Base-by-base conservation (phyloP, 2,888 invertebrate genomes). In the Caenorhabditis wallacei region DNA sequence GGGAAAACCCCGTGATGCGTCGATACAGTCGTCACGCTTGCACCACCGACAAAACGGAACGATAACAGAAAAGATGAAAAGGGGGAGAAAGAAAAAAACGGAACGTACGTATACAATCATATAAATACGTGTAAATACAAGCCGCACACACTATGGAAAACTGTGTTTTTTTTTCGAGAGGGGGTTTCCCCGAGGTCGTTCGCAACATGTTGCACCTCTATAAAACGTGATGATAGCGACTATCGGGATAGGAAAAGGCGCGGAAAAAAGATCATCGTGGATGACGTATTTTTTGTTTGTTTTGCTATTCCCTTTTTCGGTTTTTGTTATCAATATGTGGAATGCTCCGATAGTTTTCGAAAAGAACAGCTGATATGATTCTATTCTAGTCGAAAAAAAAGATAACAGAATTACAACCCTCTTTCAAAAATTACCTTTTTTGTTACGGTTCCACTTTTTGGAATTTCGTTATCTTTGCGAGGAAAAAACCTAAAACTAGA, bases 151-250 rank as follows among this genome's bases (percentile, higher is more conserved):
- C 7, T 11, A 13, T 51, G 20, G 26, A 11, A 63, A 51, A 51
- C 13, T 40, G 13, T 10, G 13, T 46, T 61, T 24, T 48, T 26
- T 74, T 20, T 63, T 22, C n/a, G n/a, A n/a, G n/a, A 8, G 8
- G 30, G 54, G 46, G 48, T 74, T 74, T 74, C 74, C 56, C 26
- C 48, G 74, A 56, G 64, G 74, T 30, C 64, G 64, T 18, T 51
- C 64, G 64, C 74, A 74, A 74, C 74, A 74, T 54, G 54, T 74
- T 74, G 74, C 64, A 74, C 74, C 74, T 74, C 64, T 46, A 64
- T 66, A 56, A 74, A 74, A 74, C 56, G 57, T 64, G 74, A 74
- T 74, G 64, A 66, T 66, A 74, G 74, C 63, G 30, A 59, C 66
- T 37, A 66, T 53, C 20, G 13, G 57, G 57, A 40, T 48, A 59